Conservation (phyloP, 1,140 invertebrate genomes). For the Papilio polytes region DNA sequence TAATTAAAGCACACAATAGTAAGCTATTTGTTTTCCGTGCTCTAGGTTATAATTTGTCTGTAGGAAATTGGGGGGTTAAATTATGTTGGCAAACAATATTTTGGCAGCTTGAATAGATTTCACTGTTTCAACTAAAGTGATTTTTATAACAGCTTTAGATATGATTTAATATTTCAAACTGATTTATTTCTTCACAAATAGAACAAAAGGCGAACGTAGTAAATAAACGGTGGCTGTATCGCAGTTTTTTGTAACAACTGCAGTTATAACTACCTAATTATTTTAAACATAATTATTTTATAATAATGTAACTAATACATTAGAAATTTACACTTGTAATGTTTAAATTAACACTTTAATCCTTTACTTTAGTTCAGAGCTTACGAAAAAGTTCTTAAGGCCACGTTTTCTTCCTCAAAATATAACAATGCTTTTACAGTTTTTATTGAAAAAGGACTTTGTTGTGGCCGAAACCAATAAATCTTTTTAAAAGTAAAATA, state of each 20-base stretch:
- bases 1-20: neutral
- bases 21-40: neutral
- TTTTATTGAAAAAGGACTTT: neutral
- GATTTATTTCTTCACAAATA: neutral
- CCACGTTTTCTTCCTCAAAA: neutral
- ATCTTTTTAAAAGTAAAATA: neutral
- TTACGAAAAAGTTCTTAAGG: neutral
- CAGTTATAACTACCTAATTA: no score
- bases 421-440: neutral
- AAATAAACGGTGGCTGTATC: neutral
- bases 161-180: conserved; percentile 4
- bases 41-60: conserved; percentile 19
- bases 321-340: no score
- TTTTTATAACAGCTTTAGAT: conserved; percentile 10
- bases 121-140: neutral
- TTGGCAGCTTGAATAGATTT: conserved; percentile 19
- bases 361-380: neutral
- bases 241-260: neutral
- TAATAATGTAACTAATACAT: no score
- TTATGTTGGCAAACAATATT: conserved; percentile 11
- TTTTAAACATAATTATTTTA: no score
- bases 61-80: conserved; percentile 7
- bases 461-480: neutral
- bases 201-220: neutral
- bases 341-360: no score